Base-by-base conservation (phyloP, 1,140 invertebrate genomes). In the Aphis gossypii region DNA sequence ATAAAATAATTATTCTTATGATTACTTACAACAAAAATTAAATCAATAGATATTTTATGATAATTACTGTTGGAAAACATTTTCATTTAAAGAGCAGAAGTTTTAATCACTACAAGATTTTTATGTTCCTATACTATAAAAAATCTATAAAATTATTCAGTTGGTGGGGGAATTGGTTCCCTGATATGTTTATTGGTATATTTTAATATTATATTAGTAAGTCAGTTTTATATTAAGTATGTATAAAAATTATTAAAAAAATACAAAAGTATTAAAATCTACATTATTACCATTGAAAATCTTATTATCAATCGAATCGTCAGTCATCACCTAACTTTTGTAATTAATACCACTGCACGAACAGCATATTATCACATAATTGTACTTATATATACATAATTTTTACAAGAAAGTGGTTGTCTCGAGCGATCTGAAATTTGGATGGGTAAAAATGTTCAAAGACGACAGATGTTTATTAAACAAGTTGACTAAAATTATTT, bases 381-480 rank as follows among this genome's bases (percentile, higher is more conserved):
- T 18, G 60, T 18, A 18, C 11, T 76, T 76, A 76, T 76, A n/a
- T 68, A 23, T 56, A n/a, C 14, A 68, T n/a, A 68, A 68, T 68
- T n/a, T 11, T n/a, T n/a, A 76, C 4, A 30, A 41, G 30, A 84
- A 1, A 11, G 38, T 83, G 4, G n/a, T n/a, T 0, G 30, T 89
- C 46, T 54, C 7, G 9, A 54, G n/a, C n/a, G 20, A 35, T 54
- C 20, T 35, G 23, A 54, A 88, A 89, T 48, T 89, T 38, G 35
- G n/a, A 88, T 44, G 46, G n/a, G 46, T 51, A 35, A 51, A n/a
- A 88, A 89, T 21, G n/a, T 54, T 54, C 25, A 41, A 91, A 90
- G 54, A n/a, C 54, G 56, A 68, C 90, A 91, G 90, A 91, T 91
- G 90, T 91, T 68, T 76, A 76, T 76, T n/a, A 23, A 68, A 76